A percentile compares a stretch with the other conserved stretches of the same genome.
Conservation (phyloP, 1,140 invertebrate genomes). For the Drosophila nigromelanica region DNA sequence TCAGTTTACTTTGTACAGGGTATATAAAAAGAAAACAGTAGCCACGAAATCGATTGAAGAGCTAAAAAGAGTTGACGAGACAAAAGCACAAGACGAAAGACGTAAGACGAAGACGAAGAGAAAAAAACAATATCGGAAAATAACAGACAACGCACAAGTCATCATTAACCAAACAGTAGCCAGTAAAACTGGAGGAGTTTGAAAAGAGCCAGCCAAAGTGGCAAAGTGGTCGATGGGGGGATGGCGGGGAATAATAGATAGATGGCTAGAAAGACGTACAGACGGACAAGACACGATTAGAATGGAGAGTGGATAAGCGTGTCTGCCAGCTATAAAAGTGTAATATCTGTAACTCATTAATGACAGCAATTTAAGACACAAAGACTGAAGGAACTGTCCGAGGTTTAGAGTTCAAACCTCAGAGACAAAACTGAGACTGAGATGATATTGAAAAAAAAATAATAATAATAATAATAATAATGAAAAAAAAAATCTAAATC, state of each 20-base stretch:
- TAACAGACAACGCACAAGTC: slow-evolving; percentile 49
- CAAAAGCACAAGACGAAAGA: slow-evolving; percentile 1
- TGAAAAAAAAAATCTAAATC: slow-evolving; percentile 31
- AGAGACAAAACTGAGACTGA: slow-evolving; percentile 12
- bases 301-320: slow-evolving; percentile 76
- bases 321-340: slow-evolving; percentile 79
- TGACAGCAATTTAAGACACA: slow-evolving; percentile 72
- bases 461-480: neutral
- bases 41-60: slow-evolving; percentile 77
- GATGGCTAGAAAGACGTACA: neutral
- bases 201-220: slow-evolving; percentile 24
- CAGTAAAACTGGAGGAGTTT: slow-evolving; percentile 25
- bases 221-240: slow-evolving; percentile 8
- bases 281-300: slow-evolving; percentile 66
- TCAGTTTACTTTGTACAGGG: neutral
- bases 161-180: slow-evolving; percentile 79
- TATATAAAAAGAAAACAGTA: slow-evolving; percentile 64
- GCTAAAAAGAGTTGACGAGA: slow-evolving; percentile 59
- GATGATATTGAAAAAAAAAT: slow-evolving; percentile 1
- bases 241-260: neutral
- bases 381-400: slow-evolving; percentile 9
- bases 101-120: slow-evolving; percentile 6
- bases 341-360: slow-evolving; percentile 82
- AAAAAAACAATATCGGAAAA: slow-evolving; percentile 43
- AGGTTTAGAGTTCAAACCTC: neutral